Evolutionary conservation across 2,888 invertebrate genomes (phyloP).

Genomic region (Pristionchus fissidentatus): DNA sequence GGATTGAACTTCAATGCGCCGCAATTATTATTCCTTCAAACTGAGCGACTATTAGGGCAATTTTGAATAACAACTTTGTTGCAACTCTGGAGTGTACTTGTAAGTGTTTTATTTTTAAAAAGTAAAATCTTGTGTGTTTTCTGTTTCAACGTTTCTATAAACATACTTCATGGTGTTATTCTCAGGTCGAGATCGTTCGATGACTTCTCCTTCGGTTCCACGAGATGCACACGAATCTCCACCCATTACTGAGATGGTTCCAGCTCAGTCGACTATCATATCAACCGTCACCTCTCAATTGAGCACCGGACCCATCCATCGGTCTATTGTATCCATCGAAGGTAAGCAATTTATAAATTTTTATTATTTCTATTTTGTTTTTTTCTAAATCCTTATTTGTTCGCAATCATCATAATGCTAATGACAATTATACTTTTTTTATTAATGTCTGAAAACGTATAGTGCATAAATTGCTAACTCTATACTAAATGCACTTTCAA

Average conservation of each 20-base stretch:
- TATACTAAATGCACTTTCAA: too few relatives aligned
- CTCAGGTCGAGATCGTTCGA: neutral
- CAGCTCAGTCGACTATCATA: conserved; percentile 30
- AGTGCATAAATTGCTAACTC: too few relatives aligned
- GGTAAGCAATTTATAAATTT: too few relatives aligned
- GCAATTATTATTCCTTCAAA: too few relatives aligned
- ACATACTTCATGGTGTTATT: neutral
- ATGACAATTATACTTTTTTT: too few relatives aligned
- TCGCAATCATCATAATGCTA: too few relatives aligned
- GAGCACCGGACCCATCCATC: conserved; percentile 22
- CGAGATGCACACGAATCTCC: neutral
- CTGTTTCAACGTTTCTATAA: neutral
- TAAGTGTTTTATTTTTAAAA: neutral
- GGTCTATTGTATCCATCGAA: conserved; percentile 43
- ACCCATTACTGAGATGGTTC: conserved; percentile 7
- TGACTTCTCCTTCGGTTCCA: neutral
- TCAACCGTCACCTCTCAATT: conserved; percentile 1
- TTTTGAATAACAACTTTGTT: neutral
- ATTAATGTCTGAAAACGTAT: too few relatives aligned
- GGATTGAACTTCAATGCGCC: too few relatives aligned
- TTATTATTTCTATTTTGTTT: too few relatives aligned
- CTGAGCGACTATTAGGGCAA: too few relatives aligned
- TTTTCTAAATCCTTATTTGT: too few relatives aligned
- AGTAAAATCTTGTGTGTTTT: neutral
- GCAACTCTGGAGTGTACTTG: neutral